Evolutionary conservation across 1,140 invertebrate species (phyloP), one percentile per base, ranked within the genome.

Genomic region (Drosophila sp.): DNA sequence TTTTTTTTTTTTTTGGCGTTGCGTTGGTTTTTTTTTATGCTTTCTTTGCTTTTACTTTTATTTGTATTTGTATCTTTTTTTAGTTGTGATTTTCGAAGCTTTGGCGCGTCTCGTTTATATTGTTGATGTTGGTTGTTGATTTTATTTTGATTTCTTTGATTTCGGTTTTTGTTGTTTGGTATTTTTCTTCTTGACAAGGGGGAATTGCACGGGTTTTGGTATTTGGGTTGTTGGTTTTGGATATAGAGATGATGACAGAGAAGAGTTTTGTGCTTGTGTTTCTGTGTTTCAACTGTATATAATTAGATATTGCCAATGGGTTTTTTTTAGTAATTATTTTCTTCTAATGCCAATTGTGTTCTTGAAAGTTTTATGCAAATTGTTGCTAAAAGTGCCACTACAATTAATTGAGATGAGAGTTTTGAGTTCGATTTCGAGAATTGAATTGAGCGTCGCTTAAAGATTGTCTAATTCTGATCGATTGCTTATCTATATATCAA

Each of bases 361-460:
- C 56, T 60, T 38, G 23, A 60, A 84, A 89, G 84, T 66, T 80
- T 87, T 80, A 87, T 58, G 85, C 84, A 80, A 87, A 87, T 87
- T 89, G 84, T 87, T 89, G 80, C 77, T 50, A 25, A 47, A 47
- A 8, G 44, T 47, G 44, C 23, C 25, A 47, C 44, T 74, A 64
- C 8, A 50, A 32, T 60, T 61, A 71, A 56, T 73, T 69, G 50
- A 70, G 60, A 17, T 17, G 17, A 17, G 17, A 17, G 17, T 17
- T 17, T 66, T 75, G 32, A 67, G 54, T 75, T 72, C 23, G 23
- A 27, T 23, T 38, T 38, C 7, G 35, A 38, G 35, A 38, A 10
- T 50, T 50, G 44, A 50, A 50, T 50, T 79, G 72, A 78, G 72
- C 75, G 72, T 71, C 74, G 72, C 57, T 65, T 65, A 8, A 60